Conservation (phyloP, 1,140 invertebrate species). For the Leptinotarsa texana region DNA sequence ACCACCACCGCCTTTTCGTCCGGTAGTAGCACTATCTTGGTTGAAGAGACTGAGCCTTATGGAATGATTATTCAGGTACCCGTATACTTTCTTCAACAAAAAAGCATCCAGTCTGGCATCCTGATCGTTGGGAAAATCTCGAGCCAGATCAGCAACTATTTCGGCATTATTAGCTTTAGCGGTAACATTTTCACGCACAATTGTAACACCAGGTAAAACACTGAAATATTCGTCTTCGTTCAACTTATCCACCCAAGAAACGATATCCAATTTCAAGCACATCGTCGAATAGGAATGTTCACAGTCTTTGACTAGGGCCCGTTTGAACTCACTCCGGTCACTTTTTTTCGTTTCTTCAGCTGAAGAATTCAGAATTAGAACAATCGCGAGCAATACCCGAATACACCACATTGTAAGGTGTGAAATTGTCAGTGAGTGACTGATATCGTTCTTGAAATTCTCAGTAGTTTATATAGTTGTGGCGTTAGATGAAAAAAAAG, state of each 20-base stretch:
- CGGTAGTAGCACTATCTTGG: constrained; percentile 56
- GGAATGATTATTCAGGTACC: constrained; percentile 72
- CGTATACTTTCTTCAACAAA: constrained; percentile 70
- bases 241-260: constrained; percentile 73
- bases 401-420: constrained; percentile 27
- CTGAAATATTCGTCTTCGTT: constrained; percentile 66
- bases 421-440: constrained; percentile 22
- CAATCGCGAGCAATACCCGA: not conserved
- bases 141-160: constrained; percentile 71
- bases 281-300: constrained; percentile 71
- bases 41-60: constrained; percentile 70
- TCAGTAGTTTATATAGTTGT: constrained; percentile 38
- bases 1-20: constrained; percentile 56
- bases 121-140: constrained; percentile 74
- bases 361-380: constrained; percentile 2
- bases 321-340: constrained; percentile 49
- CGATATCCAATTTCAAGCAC: constrained; percentile 78
- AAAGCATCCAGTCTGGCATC: constrained; percentile 78
- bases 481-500: constrained; percentile 33
- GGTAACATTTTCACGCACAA: constrained; percentile 68
- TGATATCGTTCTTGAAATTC: constrained; percentile 35
- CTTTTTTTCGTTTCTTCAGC: constrained; percentile 29
- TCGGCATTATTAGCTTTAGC: constrained; percentile 64
- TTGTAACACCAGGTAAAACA: constrained; percentile 71
- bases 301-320: constrained; percentile 64